phyloP scores from a whole-genome alignment of 2,113 vertebrate species.

The Lophochroa leadbeateri region DNA sequence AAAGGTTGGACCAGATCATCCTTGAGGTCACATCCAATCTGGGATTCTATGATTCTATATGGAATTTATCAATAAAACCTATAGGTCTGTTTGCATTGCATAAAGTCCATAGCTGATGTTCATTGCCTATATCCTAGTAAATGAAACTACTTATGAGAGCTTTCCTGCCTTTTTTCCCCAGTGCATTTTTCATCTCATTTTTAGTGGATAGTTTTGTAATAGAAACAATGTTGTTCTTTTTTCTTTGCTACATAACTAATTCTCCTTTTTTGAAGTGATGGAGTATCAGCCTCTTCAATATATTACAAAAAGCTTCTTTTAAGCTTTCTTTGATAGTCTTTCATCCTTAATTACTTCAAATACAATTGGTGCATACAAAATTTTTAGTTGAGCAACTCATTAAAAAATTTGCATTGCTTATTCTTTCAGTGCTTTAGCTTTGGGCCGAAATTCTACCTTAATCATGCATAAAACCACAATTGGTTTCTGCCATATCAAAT shows the following conservation, averaged over 20 bases:
- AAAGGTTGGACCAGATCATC: not conserved
- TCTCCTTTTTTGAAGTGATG: slow-evolving; percentile 19
- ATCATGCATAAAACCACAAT: not conserved
- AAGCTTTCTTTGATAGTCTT: slow-evolving; percentile 3
- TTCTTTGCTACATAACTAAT: not conserved
- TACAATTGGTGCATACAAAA: not conserved
- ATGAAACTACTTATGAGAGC: not conserved
- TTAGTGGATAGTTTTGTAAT: not conserved
- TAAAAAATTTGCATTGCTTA: not conserved
- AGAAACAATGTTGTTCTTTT: not conserved
- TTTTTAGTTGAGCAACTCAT: not conserved
- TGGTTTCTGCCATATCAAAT: not conserved
- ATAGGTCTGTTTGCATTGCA: not conserved
- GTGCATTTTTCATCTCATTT: not conserved
- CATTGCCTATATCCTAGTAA: not conserved
- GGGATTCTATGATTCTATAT: not conserved
- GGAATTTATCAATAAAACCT: not conserved
- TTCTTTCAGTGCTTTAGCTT: not conserved
- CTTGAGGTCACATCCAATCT: not conserved
- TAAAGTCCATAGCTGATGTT: not conserved
- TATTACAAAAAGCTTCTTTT: not conserved
- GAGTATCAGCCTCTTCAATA: not conserved
- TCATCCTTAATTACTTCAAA: slow-evolving; percentile 43
- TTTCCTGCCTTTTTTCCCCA: not conserved
- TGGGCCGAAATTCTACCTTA: not conserved